Evolutionary conservation across 2,797 vertebrate species (phyloP).

Genomic region (Falco berigora): DNA sequence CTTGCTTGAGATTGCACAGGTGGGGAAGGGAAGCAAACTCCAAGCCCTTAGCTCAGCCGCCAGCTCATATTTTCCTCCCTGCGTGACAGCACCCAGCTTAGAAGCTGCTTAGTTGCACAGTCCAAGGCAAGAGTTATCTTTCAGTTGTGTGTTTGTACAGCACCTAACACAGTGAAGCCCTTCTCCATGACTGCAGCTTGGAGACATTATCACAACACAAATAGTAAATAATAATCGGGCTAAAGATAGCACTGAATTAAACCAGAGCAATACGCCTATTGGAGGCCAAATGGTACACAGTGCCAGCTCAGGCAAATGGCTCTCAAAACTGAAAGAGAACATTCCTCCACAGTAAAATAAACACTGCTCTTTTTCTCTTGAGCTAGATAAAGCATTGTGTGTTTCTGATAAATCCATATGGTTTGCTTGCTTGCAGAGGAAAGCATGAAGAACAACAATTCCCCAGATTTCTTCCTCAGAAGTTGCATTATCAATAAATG

Average conservation of each 20-base stretch:
- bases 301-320: constrained; percentile 39
- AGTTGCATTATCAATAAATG: constrained; percentile 76
- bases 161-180: not conserved
- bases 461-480: constrained; percentile 68
- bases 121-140: constrained; percentile 15
- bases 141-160: not conserved
- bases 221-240: constrained; percentile 51
- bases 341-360: constrained; percentile 68
- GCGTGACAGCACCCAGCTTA: not conserved
- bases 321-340: constrained; percentile 61
- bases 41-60: not conserved
- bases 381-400: constrained; percentile 62
- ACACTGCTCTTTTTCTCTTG: constrained; percentile 59
- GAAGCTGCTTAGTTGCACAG: not conserved
- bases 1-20: not conserved
- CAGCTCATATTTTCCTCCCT: not conserved
- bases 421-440: constrained; percentile 62
- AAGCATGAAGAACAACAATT: constrained; percentile 67
- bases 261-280: not conserved
- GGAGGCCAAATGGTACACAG: not conserved
- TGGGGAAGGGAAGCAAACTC: not conserved
- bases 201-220: constrained; percentile 37
- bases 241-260: constrained; percentile 55
- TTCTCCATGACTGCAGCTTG: constrained; percentile 27
- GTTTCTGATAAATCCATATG: constrained; percentile 68